Base-by-base conservation (phyloP, 1,140 invertebrate species). In the Neotoxoptera formosana region DNA sequence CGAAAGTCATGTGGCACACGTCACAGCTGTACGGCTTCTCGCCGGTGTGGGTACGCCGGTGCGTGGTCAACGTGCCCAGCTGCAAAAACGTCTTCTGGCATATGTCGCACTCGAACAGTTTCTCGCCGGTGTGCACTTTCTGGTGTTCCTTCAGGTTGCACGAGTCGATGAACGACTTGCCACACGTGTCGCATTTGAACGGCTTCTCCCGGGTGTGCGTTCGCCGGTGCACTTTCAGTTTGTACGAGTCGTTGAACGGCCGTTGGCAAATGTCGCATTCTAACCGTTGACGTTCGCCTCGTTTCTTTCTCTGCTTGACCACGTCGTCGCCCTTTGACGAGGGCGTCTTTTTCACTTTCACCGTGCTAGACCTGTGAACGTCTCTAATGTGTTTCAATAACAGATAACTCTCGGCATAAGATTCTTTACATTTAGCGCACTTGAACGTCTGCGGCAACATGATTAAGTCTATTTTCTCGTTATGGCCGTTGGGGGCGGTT, bases 1-100 rank as follows among this genome's bases (percentile, higher is more conserved):
- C 93, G 53, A 97, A 98, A 0, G 97, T 96, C 95, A 98, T 98
- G 11, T 96, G 96, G 94, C 97, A 98, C 83, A 96, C 96, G 1
- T 95, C 95, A 94, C 97, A 96, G 93, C 96, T 95, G 94, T 97
- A 97, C 0, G 97, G 97, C 81, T 96, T 94, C 94, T 97, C 96
- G 6, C 96, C 96, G 0, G 97, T 97, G 94, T 98, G 97, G 21
- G 96, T 97, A 17, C 97, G 95, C 36, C 97, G 95, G 94, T 97
- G 97, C 17, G 97, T 97, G 94, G 97, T 97, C 11, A 97, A 94
- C 94, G 97, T 97, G 94, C 97, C 97, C 93, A 97, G 95, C 21
- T 97, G 96, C 60, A 97, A 97, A 94, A 97, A 97, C 0, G 96
- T 96, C 94, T 97, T 97, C 23, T 94, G 93, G 94, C 96, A 96